Base-by-base conservation (phyloP, 1,140 invertebrate species). In the Gryllus bimaculatus region DNA sequence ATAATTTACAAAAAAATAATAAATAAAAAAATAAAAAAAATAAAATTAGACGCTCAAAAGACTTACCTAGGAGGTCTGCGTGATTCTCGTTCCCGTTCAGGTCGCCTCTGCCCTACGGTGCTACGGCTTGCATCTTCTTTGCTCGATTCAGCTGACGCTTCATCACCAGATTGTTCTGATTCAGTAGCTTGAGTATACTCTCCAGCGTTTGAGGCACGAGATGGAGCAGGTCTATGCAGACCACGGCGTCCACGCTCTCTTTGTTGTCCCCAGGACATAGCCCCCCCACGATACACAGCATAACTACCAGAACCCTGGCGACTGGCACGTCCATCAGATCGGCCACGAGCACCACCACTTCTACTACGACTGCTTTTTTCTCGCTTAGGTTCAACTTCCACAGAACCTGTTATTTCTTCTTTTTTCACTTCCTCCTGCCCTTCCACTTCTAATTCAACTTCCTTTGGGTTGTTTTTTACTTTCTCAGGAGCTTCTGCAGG, bases 151-250 rank as follows among this genome's bases (percentile, higher is more conserved):
- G 85, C 85, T 8, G 87, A 87, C 54, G 88, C 83, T 77, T 89
- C 90, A 74, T 91, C 90, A 1, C 87, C 88, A 74, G 89, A 90
- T 7, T 87, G 86, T 80, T 91, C 90, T 12, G 89, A 90, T 81
- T 91, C 90, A 1, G 88, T 88, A 26, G 73, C 74, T 78, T 76
- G 79, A 12, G 26, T 77, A 77, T 79, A 78, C 10, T 79, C 80
- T 8, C 80, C 26, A 47, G 48, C 8, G 20, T 73, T 49, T 26
- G 75, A n/a, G 47, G 39, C 47, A 8, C 76, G n/a, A 48, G 76
- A 20, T 20, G 49, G 74, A 39, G 79, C 1, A 0, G 83, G 78
- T 48, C 83, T 78, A n/a, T 82, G 80, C 0, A 82, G 83, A 18
- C 85, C 83, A 73, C 87, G 83, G 48, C 84, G 80, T 48, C 85